Base-by-base conservation (phyloP, 1,140 invertebrate species). In the Camponotus pennsylvanicus region DNA sequence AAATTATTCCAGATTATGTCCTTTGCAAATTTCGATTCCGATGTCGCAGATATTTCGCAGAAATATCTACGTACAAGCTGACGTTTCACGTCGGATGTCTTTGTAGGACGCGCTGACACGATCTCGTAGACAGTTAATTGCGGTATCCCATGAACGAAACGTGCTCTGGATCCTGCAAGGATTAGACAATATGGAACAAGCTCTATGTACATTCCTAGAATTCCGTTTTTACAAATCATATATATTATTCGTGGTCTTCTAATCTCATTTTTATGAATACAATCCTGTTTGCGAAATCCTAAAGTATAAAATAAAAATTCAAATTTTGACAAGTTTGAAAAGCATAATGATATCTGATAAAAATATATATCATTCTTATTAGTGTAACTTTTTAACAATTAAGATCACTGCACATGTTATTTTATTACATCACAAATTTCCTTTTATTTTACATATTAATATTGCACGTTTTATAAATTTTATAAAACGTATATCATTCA, bases 111-210 rank as follows among this genome's bases (percentile, higher is more conserved):
- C 8, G 87, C 86, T 89, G 70, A 64, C 83, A 88, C 77, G 90
- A 91, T 85, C 88, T 89, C 87, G 86, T 80, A 91, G 90, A 92
- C 91, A 89, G 92, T 93, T 94, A 94, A 94, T 94, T 94, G 93
- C 92, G 94, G 93, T 94, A 75, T 91, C 78, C 93, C 93, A 85
- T 92, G 93, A 91, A 92, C 91, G 92, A 93, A 92, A 93, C 88
- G 89, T 88, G 84, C 69, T 87, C 83, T 85, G 86, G 90, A 82
- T 92, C 90, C 92, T 93, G 89, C 78, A 89, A 49, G 88, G 91
- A 40, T 6, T 27, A 27, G 27, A 92, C 92, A 90, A 87, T 89
- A 63, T 57, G 85, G 80, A 91, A 86, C 86, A 84, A 90, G 86
- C 71, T 75, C 84, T 87, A 88, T 75, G 11, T 42, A 42, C 11